phyloP scores from a whole-genome alignment of 2,888 invertebrate species.

The Drosophila koepferae region DNA sequence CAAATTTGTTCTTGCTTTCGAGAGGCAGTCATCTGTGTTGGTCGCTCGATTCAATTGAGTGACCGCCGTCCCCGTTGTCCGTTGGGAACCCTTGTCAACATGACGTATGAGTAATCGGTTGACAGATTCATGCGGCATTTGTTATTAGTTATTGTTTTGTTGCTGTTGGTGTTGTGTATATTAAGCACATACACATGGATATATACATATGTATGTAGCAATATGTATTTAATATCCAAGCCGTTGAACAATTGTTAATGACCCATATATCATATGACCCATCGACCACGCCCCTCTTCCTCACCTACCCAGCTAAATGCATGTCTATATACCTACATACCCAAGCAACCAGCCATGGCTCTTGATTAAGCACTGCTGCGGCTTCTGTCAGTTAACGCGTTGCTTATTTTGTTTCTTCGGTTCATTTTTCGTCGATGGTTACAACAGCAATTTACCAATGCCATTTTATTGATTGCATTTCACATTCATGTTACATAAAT shows the following conservation, averaged over 20 bases:
- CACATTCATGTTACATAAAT: conserved; percentile 33
- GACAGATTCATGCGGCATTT: conserved; percentile 57
- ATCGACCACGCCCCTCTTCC: conserved; percentile 13
- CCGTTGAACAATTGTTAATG: conserved; percentile 77
- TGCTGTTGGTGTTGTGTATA: neutral
- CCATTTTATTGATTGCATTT: conserved; percentile 69
- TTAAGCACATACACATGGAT: conserved; percentile 10
- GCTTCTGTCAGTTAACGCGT: conserved; percentile 53
- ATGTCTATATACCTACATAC: neutral
- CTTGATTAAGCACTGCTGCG: conserved; percentile 59
- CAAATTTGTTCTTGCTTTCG: conserved; percentile 17
- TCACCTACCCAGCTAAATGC: neutral
- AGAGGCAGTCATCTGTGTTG: conserved; percentile 40
- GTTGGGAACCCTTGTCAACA: conserved; percentile 28
- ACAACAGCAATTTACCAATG: conserved; percentile 66
- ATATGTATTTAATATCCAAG: conserved; percentile 60
- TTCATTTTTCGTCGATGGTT: conserved; percentile 47
- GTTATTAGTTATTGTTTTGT: conserved; percentile 67
- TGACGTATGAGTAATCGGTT: conserved; percentile 58
- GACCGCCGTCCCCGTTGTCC: conserved; percentile 9
- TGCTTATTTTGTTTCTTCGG: conserved; percentile 34
- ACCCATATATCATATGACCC: conserved; percentile 77
- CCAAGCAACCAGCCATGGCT: conserved; percentile 13
- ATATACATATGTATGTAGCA: neutral
- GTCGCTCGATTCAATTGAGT: conserved; percentile 41